Conservation (phyloP, 2,888 invertebrate species). For the Cepaea hortensis region DNA sequence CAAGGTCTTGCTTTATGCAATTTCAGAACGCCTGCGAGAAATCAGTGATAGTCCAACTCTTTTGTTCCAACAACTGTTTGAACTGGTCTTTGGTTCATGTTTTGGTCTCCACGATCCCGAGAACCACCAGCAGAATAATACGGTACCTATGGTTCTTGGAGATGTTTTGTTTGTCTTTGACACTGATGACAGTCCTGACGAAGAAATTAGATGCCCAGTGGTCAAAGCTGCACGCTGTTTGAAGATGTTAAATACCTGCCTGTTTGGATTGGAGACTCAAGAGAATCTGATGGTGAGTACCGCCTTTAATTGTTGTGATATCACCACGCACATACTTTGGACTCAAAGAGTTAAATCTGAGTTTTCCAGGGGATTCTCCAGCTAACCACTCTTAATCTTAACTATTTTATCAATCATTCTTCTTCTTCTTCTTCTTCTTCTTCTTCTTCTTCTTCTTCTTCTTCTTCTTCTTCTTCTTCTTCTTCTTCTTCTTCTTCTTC, state of each 20-base stretch:
- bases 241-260: neutral
- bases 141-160: neutral
- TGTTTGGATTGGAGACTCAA: conserved; percentile 14
- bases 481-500: neutral
- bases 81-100: neutral
- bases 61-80: conserved; percentile 6
- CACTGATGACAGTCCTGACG: neutral
- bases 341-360: too few species aligned
- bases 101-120: neutral
- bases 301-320: too few species aligned
- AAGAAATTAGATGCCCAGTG: neutral
- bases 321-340: too few species aligned
- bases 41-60: neutral
- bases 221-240: neutral
- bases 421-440: too few species aligned
- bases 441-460: neutral
- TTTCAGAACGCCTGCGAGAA: neutral
- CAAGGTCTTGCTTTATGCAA: neutral
- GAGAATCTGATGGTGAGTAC: neutral
- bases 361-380: too few species aligned
- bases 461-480: neutral
- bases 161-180: conserved; percentile 9
- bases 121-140: neutral
- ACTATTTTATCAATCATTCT: too few species aligned
- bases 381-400: too few species aligned